Conservation (phyloP, 2,113 vertebrate species). For the Podarcis cretensis region DNA sequence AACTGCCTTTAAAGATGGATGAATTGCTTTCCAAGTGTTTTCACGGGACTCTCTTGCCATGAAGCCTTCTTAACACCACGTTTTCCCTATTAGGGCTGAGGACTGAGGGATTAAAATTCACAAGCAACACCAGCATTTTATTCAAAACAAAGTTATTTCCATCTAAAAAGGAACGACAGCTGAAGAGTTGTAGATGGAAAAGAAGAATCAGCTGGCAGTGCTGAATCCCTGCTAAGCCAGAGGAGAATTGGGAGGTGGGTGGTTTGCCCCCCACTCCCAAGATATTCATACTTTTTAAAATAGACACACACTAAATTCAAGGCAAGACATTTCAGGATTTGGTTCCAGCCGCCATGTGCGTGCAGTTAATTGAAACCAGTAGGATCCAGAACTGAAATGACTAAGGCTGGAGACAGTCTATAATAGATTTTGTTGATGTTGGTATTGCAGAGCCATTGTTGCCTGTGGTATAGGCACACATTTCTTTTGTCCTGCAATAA, state of each 20-base stretch:
- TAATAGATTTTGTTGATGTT: neutral
- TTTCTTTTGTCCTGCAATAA: neutral
- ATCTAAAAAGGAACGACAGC: slow-evolving; percentile 66
- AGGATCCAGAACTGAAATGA: neutral
- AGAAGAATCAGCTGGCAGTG: slow-evolving; percentile 67
- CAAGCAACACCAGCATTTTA: slow-evolving; percentile 66
- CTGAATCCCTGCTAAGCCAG: slow-evolving; percentile 59
- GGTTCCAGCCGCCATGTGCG: slow-evolving; percentile 42
- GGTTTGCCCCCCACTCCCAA: slow-evolving; percentile 48
- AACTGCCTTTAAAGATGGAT: slow-evolving; percentile 14
- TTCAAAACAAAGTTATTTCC: slow-evolving; percentile 61
- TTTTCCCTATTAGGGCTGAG: slow-evolving; percentile 55
- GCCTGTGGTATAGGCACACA: neutral
- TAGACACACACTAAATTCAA: slow-evolving; percentile 34
- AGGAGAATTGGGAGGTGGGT: slow-evolving; percentile 68
- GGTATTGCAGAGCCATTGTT: neutral
- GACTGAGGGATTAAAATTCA: slow-evolving; percentile 54
- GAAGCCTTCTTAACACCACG: slow-evolving; percentile 52
- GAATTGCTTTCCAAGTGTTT: slow-evolving; percentile 55
- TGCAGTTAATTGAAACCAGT: slow-evolving; percentile 59
- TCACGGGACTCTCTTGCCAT: slow-evolving; percentile 66
- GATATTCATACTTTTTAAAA: slow-evolving; percentile 17
- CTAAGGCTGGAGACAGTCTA: slow-evolving; percentile 5
- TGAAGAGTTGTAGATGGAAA: slow-evolving; percentile 56
- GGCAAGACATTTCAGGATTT: slow-evolving; percentile 58